These are phyloP conservation scores for Xenopus borealis DNA, from an alignment of 2,113 vertebrate genomes.

Conservation along the genomic window DNA sequence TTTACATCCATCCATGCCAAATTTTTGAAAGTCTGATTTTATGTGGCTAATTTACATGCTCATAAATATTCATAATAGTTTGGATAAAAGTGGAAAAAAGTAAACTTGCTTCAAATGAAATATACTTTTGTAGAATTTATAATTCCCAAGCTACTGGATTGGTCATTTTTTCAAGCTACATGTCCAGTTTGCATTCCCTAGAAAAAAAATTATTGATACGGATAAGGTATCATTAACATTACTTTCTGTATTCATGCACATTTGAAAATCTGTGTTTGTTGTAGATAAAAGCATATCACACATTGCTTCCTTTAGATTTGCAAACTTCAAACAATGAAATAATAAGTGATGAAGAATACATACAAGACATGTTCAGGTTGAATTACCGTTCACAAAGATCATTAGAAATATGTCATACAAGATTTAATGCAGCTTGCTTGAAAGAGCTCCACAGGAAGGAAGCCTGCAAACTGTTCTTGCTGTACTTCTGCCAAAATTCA, in stretches of 20 bases:
- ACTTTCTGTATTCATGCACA: slow-evolving; percentile 9
- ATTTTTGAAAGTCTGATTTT: too few relatives aligned
- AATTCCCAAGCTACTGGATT: too few relatives aligned
- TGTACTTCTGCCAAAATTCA: slow-evolving; percentile 27
- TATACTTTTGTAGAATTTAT: neutral
- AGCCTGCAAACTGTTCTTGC: slow-evolving; percentile 12
- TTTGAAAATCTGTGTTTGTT: slow-evolving; percentile 9
- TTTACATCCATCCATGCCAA: too few relatives aligned
- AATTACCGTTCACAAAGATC: slow-evolving; percentile 49
- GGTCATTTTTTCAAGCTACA: neutral
- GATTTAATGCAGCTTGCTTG: slow-evolving; percentile 45
- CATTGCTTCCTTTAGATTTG: slow-evolving; percentile 10
- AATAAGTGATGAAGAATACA: slow-evolving; percentile 9
- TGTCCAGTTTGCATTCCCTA: neutral
- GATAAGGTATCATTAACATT: neutral
- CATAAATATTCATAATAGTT: too few relatives aligned
- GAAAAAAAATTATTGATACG: neutral
- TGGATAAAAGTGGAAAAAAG: too few relatives aligned
- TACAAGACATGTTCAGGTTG: slow-evolving; percentile 48
- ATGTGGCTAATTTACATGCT: too few relatives aligned
- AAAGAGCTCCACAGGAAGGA: slow-evolving; percentile 42
- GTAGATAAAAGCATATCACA: slow-evolving; percentile 31
- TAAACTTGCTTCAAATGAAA: neutral
- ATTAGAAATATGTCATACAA: slow-evolving; percentile 49
- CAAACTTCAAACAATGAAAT: slow-evolving; percentile 29